These are phyloP conservation scores for Drosophila rellima DNA, from an alignment of 2,888 invertebrate genomes.

Conservation along the genomic window DNA sequence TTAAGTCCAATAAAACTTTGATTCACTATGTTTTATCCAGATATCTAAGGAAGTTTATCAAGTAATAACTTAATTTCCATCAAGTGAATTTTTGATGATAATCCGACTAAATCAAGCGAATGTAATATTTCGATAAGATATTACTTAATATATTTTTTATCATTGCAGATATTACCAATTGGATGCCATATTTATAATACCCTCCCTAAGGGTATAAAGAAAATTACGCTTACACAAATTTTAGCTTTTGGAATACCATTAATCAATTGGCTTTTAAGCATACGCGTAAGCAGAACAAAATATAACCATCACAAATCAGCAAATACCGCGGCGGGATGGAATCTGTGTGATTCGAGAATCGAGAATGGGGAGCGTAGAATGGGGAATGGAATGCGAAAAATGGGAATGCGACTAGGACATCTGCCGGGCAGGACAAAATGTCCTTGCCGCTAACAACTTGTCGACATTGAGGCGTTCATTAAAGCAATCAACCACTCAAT, in stretches of 20 bases:
- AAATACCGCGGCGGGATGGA: conserved; percentile 11
- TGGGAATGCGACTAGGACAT: conserved; percentile 30
- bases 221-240: conserved; percentile 1
- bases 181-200: not conserved
- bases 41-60: no score
- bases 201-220: not conserved
- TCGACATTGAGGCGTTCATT: conserved; percentile 72
- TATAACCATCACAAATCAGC: conserved; percentile 51
- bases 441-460: conserved; percentile 56
- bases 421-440: conserved; percentile 24
- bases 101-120: no score
- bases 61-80: no score
- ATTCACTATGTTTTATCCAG: no score
- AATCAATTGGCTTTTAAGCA: conserved; percentile 45
- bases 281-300: conserved; percentile 8
- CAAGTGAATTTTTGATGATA: no score
- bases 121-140: no score
- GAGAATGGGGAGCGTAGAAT: not conserved
- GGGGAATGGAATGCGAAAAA: conserved; percentile 49
- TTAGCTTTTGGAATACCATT: conserved; percentile 28
- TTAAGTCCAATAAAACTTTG: no score
- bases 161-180: no score
- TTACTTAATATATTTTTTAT: not conserved
- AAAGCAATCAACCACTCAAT: conserved; percentile 66
- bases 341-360: conserved; percentile 3